Evolutionary conservation across 2,888 invertebrate species (phyloP).

Genomic region (Ophion ventricosus): DNA sequence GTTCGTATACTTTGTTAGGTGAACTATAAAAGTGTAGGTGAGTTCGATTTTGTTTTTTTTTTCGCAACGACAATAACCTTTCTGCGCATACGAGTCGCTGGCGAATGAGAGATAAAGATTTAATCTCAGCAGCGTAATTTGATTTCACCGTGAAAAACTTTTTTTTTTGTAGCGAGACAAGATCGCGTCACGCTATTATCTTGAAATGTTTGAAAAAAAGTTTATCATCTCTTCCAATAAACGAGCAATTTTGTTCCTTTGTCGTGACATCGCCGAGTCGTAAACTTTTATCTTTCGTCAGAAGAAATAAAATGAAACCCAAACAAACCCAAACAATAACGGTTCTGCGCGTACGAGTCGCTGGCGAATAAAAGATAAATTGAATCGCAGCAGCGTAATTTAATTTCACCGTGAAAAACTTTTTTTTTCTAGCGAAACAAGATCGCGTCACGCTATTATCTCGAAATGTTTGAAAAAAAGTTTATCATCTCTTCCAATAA

Average conservation of each 20-base stretch:
- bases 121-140: background rate
- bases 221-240: background rate
- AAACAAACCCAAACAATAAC: too few relatives aligned
- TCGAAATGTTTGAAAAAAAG: background rate
- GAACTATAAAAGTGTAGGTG: background rate
- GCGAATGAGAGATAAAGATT: background rate
- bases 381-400: background rate
- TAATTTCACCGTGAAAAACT: background rate
- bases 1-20: background rate
- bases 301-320: too few relatives aligned
- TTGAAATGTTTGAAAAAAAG: background rate
- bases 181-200: background rate
- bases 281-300: background rate
- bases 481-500: background rate
- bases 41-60: conserved; percentile 7
- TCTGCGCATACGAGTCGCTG: background rate
- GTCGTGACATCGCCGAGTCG: background rate
- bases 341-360: background rate
- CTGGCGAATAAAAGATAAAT: background rate
- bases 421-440: background rate
- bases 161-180: background rate
- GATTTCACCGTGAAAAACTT: background rate
- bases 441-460: background rate
- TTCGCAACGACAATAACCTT: background rate
- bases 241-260: background rate